Conservation (phyloP, 1,140 invertebrate genomes). For the Tetramorium alpestre region DNA sequence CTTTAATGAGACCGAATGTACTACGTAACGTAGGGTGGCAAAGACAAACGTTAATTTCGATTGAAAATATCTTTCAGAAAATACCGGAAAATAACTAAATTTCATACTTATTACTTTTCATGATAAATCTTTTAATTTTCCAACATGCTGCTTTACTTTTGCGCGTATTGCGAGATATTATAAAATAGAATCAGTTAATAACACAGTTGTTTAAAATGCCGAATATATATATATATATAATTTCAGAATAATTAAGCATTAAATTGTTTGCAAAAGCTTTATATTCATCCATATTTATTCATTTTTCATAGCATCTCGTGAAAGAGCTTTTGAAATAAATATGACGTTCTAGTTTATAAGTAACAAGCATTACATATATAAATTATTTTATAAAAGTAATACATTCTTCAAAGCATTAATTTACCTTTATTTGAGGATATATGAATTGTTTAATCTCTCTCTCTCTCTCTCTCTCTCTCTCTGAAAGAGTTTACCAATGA, state of each 20-base stretch:
- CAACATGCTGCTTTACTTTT: background rate
- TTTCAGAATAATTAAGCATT: background rate
- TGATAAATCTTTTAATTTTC: background rate
- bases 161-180: background rate
- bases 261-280: background rate
- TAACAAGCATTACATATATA: background rate
- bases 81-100: background rate
- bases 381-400: slow-evolving; percentile 13
- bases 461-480: background rate
- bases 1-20: background rate
- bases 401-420: slow-evolving; percentile 14
- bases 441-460: background rate
- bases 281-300: slow-evolving; percentile 14
- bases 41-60: slow-evolving; percentile 1
- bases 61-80: background rate
- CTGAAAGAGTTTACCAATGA: background rate
- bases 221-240: background rate
- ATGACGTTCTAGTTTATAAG: background rate
- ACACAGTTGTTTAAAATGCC: background rate
- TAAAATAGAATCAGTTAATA: background rate
- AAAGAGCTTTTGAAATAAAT: background rate
- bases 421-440: background rate
- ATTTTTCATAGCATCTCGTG: background rate
- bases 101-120: background rate
- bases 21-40: background rate